These are phyloP conservation scores for Drosophila gunungcola DNA, from an alignment of 1,140 invertebrate species.

Conservation along the genomic window DNA sequence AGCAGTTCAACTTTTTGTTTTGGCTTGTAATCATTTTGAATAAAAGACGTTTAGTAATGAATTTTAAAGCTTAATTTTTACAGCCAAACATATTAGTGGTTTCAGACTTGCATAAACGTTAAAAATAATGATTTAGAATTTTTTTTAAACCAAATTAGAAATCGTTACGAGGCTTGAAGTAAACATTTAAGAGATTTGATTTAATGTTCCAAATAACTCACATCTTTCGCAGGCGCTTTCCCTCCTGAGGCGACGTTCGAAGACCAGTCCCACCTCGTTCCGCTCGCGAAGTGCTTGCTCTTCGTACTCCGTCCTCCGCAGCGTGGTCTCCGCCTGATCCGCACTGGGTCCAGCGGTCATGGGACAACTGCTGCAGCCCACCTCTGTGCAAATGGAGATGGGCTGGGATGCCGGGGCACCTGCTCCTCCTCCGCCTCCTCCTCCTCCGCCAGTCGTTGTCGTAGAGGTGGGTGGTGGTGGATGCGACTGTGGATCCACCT, in stretches of 20 bases:
- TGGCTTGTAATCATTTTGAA: too few species aligned
- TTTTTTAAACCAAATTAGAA: too few species aligned
- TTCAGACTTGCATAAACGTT: too few species aligned
- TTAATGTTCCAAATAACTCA: slow-evolving; percentile 17
- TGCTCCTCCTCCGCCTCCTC: slow-evolving; percentile 15
- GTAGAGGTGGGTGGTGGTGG: slow-evolving; percentile 26
- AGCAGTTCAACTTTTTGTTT: too few species aligned
- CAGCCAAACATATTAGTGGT: too few species aligned
- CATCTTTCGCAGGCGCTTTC: slow-evolving; percentile 67
- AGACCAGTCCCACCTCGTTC: slow-evolving; percentile 59
- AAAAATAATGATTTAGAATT: too few species aligned
- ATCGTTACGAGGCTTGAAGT: too few species aligned
- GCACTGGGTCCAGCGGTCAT: slow-evolving; percentile 39
- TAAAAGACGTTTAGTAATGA: too few species aligned
- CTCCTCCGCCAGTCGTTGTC: slow-evolving; percentile 3
- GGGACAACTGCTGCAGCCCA: slow-evolving; percentile 75
- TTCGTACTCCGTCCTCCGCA: slow-evolving; percentile 61
- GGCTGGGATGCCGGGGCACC: slow-evolving; percentile 34
- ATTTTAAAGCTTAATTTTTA: too few species aligned
- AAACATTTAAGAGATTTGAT: too few species aligned
- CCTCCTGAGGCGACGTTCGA: slow-evolving; percentile 69
- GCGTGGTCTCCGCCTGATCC: slow-evolving; percentile 47
- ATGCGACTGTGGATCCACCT: slow-evolving; percentile 56
- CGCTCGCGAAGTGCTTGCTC: slow-evolving; percentile 53
- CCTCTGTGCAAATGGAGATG: slow-evolving; percentile 75